Conservation (phyloP, 2,888 invertebrate genomes). For the Mythimna vitellina region DNA sequence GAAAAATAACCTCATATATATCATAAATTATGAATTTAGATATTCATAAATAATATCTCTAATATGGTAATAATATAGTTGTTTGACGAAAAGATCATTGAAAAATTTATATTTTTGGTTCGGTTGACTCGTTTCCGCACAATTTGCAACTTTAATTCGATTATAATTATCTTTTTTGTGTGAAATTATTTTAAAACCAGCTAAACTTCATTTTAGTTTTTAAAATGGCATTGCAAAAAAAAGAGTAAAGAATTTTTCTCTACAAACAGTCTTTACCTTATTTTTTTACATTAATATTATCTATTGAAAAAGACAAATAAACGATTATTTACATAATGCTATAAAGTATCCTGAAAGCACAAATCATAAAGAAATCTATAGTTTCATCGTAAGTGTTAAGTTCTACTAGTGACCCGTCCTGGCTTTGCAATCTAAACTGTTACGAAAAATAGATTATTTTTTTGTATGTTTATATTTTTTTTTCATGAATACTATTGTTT, state of each 20-base stretch:
- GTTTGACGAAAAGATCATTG: constrained; percentile 58
- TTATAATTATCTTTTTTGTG: constrained; percentile 42
- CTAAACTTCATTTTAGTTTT: constrained; percentile 9
- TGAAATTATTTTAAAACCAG: constrained; percentile 25
- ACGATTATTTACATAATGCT: no score
- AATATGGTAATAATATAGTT: constrained; percentile 48
- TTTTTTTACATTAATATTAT: no score
- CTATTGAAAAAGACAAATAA: no score
- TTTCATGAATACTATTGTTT: no score
- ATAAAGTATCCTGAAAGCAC: no score
- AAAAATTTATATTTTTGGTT: constrained; percentile 51
- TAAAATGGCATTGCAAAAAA: background rate
- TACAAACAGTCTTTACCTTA: no score
- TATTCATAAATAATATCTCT: constrained; percentile 21
- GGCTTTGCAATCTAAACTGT: no score
- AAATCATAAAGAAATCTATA: no score
- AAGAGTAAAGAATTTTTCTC: background rate
- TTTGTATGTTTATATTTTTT: no score
- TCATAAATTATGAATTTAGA: constrained; percentile 20
- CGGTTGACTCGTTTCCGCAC: constrained; percentile 53
- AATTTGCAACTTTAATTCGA: constrained; percentile 37
- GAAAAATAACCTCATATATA: constrained; percentile 4
- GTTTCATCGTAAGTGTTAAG: no score
- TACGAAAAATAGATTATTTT: no score
- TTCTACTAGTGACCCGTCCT: no score